A percentile compares a stretch with the other conserved stretches of the same genome.
These are phyloP conservation scores for Encarsia formosa DNA, from an alignment of 2,888 invertebrate genomes.

Conservation along the genomic window DNA sequence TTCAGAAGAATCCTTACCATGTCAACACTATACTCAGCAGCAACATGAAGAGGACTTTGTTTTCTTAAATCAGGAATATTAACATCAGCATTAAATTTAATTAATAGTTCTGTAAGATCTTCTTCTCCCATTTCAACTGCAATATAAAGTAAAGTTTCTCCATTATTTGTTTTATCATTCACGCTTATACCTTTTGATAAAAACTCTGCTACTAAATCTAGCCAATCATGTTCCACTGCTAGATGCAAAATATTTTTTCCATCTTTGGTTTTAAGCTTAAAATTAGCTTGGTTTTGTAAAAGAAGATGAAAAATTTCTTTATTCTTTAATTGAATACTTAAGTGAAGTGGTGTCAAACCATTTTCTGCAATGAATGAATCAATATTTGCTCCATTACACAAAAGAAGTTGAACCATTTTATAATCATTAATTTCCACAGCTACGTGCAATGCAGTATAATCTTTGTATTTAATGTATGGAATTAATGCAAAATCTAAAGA, in stretches of 20 bases:
- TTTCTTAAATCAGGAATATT: not conserved
- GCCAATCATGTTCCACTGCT: conserved; percentile 12
- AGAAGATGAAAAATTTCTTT: conserved; percentile 1
- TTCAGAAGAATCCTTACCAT: conserved; percentile 6
- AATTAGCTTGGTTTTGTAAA: conserved; percentile 6
- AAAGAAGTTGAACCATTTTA: conserved; percentile 3
- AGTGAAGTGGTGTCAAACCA: conserved; percentile 14
- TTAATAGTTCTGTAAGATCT: not conserved
- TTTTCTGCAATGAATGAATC: conserved; percentile 1
- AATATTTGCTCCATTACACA: conserved; percentile 8
- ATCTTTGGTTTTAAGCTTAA: conserved; percentile 5
- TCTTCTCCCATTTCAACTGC: conserved; percentile 5
- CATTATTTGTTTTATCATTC: not conserved
- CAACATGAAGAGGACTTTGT: conserved; percentile 17
- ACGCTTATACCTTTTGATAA: conserved; percentile 1
- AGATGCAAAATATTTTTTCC: conserved; percentile 14
- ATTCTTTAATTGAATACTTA: conserved; percentile 4
- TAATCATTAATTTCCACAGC: conserved; percentile 7
- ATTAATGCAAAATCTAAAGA: not conserved
- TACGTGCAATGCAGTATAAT: conserved; percentile 13
- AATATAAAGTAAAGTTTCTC: conserved; percentile 7
- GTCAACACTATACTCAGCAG: conserved; percentile 5
- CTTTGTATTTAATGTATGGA: not conserved
- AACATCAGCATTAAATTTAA: conserved; percentile 7
- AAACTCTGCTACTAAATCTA: conserved; percentile 6